These are phyloP conservation scores for Chloropsis hardwickii DNA, from an alignment of 2,113 vertebrate genomes.

Conservation along the genomic window DNA sequence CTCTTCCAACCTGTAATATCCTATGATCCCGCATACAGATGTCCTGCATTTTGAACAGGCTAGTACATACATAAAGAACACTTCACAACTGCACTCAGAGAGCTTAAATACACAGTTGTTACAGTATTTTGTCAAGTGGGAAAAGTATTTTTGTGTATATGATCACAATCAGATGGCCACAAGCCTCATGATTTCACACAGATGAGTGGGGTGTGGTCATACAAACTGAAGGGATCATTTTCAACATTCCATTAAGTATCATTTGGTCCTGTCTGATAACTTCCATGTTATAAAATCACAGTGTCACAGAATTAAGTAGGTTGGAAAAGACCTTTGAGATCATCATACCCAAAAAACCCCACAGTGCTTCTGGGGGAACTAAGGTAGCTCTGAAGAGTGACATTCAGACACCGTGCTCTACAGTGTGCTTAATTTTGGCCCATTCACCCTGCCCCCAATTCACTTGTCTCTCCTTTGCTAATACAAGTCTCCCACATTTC, in stretches of 20 bases:
- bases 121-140: background rate
- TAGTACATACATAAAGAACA: fast-evolving
- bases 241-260: background rate
- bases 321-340: background rate
- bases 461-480: background rate
- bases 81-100: background rate
- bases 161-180: background rate
- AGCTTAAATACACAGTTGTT: background rate
- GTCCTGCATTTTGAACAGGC: background rate
- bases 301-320: background rate
- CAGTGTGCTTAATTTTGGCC: background rate
- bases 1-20: background rate
- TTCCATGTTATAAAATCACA: background rate
- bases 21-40: background rate
- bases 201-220: background rate
- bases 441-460: background rate
- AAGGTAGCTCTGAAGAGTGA: background rate
- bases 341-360: fast-evolving
- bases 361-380: background rate
- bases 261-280: background rate
- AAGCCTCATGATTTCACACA: background rate
- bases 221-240: background rate
- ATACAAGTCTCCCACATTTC: fast-evolving
- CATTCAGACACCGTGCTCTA: fast-evolving
- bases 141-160: background rate